Base-by-base conservation (phyloP, 2,888 invertebrate species). In the Cephus nigrinus region DNA sequence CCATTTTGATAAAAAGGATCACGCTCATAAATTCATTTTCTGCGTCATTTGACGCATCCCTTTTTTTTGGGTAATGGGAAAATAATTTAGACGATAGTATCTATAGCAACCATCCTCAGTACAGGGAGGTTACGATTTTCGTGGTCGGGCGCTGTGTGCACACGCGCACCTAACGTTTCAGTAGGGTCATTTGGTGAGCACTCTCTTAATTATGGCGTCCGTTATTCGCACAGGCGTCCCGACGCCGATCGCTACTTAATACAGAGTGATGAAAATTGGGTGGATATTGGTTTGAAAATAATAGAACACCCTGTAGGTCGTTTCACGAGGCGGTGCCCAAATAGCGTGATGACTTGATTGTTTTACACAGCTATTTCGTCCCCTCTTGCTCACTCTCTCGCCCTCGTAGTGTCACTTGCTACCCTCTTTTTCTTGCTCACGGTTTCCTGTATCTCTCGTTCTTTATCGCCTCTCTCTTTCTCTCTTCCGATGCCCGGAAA, bases 311-410 rank as follows among this genome's bases (percentile, higher is more conserved):
- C 75, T 40, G 79, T 68, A 75, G 73, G 74, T 30, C 74, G 73
- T 80, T 83, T 81, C 82, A 82, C 80, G 81, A 81, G 35, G 82
- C 76, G 77, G 77, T 78, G 78, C 78, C 80, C 82, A 82, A 81
- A 85, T 84, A 84, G 84, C 84, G 83, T 80, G 85, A 86, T 85
- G 86, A 87, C 87, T 82, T 80, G 86, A 87, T 87, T 88, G 87
- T 87, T 87, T 86, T 83, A 82, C 84, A 79, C 82, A 80, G 78
- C 82, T 82, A 82, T 85, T 84, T 81, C 78, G 76, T 81, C 84
- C 82, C 82, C 81, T 78, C 76, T 77, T 32, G 77, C 74, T 36
- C 40, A 11, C 73, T 77, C 76, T 40, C 55, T 77, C 77, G 78
- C 78, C 69, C 75, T 75, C 71, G 74, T 71, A 31, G 69, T 76